Conservation (phyloP, 2,113 vertebrate genomes). For the Pachypanchax playfairii region DNA sequence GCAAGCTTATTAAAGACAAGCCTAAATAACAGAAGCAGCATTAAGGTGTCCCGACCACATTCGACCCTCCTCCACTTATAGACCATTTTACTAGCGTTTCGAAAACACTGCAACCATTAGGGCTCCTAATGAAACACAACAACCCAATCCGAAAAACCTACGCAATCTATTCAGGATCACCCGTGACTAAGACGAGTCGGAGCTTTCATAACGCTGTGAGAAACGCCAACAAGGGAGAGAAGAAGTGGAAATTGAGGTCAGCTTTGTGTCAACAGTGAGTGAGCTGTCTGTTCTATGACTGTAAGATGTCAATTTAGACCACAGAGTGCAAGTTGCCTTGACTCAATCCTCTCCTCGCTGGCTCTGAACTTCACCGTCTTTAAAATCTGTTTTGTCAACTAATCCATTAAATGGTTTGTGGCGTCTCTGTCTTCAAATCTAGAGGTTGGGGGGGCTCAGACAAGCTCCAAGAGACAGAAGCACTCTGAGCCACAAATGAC, state of each 20-base stretch:
- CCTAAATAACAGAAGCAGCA: constrained; percentile 43
- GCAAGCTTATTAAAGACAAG: constrained; percentile 33
- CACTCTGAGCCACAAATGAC: constrained; percentile 43
- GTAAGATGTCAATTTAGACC: constrained; percentile 7
- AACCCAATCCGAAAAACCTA: neutral
- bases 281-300: constrained; percentile 21
- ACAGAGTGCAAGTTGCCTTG: neutral
- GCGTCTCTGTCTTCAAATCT: constrained; percentile 15
- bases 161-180: constrained; percentile 14
- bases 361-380: neutral
- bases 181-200: constrained; percentile 25
- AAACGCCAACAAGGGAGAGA: constrained; percentile 15
- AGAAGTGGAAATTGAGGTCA: constrained; percentile 16
- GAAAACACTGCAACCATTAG: constrained; percentile 51
- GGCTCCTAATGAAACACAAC: constrained; percentile 53
- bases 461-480: constrained; percentile 39
- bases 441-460: constrained; percentile 43
- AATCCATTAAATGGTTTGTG: constrained; percentile 10
- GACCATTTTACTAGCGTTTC: constrained; percentile 50
- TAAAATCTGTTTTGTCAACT: constrained; percentile 11
- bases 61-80: constrained; percentile 56
- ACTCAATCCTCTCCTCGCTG: neutral
- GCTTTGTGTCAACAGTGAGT: constrained; percentile 12
- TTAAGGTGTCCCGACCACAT: constrained; percentile 37
- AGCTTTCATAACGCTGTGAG: constrained; percentile 28